Conservation (phyloP, 37 sponge, comb jelly and placozoan genomes). For the Aphrocallistes beatrix region DNA sequence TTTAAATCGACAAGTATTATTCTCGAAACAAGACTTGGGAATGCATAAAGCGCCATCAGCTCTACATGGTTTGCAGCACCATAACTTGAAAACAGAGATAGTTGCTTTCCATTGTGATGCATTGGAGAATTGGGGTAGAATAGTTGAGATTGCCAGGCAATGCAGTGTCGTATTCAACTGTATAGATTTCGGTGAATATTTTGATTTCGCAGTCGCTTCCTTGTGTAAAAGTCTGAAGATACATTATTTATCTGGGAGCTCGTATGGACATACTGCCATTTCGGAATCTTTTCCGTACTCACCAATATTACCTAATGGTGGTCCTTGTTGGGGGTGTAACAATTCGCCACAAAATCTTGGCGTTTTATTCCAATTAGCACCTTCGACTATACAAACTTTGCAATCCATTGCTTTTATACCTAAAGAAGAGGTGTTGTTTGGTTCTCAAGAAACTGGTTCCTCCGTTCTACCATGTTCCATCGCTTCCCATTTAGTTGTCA, state of each 20-base stretch:
- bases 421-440: conserved; percentile 32
- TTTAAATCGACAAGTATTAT: conserved; percentile 45
- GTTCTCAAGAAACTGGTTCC: conserved; percentile 33
- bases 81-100: conserved; percentile 22
- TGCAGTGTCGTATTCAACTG: conserved; percentile 38
- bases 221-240: conserved; percentile 30
- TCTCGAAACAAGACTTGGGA: conserved; percentile 23
- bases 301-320: conserved; percentile 21
- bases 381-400: conserved; percentile 15
- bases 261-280: conserved; percentile 49
- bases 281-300: conserved; percentile 35
- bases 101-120: not conserved
- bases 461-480: conserved; percentile 34
- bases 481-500: conserved; percentile 30
- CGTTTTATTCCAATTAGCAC: conserved; percentile 25
- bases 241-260: conserved; percentile 41
- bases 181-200: conserved; percentile 53
- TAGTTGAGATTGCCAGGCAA: conserved; percentile 33
- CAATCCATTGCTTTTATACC: conserved; percentile 27
- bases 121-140: conserved; percentile 19
- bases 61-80: conserved; percentile 17
- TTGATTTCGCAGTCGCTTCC: conserved; percentile 45
- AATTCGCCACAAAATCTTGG: conserved; percentile 28
- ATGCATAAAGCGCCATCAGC: conserved; percentile 37
- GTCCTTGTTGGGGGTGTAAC: conserved; percentile 56